Percentiles rank a stretch among this genome's conserved stretches.
phyloP scores from a whole-genome alignment of 2,113 vertebrate genomes.

The Heterocephalus glaber region DNA sequence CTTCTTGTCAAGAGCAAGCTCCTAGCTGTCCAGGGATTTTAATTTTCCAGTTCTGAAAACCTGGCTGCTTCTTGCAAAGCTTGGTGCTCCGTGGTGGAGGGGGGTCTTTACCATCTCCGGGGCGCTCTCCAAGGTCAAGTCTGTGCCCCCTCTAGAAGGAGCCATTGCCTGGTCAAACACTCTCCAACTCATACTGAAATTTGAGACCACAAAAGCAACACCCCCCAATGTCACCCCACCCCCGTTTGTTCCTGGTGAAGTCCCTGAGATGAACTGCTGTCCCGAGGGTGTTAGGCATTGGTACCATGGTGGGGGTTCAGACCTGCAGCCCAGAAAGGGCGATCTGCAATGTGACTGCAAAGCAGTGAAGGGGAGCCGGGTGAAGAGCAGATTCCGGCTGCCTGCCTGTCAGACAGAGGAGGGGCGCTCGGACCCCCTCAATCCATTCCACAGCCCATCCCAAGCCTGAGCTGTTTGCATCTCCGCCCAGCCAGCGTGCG shows the following conservation, averaged over 20 bases:
- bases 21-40: background rate
- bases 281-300: background rate
- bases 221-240: background rate
- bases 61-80: background rate
- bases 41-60: background rate
- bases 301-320: background rate
- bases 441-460: background rate
- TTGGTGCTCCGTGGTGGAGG: background rate
- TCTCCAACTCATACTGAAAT: background rate
- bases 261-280: constrained; percentile 7
- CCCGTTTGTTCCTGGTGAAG: background rate
- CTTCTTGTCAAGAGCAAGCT: background rate
- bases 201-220: background rate
- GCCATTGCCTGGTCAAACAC: background rate
- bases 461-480: background rate
- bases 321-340: background rate
- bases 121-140: background rate
- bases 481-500: background rate
- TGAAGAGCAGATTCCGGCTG: background rate
- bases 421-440: accelerated
- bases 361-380: background rate
- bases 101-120: background rate
- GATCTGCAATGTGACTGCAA: background rate
- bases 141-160: background rate
- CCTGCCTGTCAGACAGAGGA: background rate